These are phyloP conservation scores for Mellilla xanthometata DNA, from an alignment of 2,888 invertebrate genomes.

Conservation along the genomic window DNA sequence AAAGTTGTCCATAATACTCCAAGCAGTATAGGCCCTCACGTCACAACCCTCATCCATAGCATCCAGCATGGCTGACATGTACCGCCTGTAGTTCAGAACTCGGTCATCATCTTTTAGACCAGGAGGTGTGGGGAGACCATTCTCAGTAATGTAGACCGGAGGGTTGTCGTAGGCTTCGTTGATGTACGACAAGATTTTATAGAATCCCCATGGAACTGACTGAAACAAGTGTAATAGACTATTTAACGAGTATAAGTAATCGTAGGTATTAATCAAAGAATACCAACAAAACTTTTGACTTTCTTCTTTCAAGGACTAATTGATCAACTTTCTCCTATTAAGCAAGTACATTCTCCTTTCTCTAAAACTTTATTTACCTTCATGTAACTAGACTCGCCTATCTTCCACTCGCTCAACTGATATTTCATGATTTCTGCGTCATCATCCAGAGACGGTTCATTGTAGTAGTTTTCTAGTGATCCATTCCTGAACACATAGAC, in stretches of 20 bases:
- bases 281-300: too few relatives aligned
- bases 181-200: constrained; percentile 74
- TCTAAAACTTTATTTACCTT: constrained; percentile 22
- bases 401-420: constrained; percentile 33
- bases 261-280: too few relatives aligned
- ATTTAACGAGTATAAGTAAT: too few relatives aligned
- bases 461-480: constrained; percentile 28
- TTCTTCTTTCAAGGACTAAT: too few relatives aligned
- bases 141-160: constrained; percentile 80
- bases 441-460: constrained; percentile 38
- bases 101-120: constrained; percentile 64
- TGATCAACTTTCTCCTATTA: too few relatives aligned
- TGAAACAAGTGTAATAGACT: too few relatives aligned
- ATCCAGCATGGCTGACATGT: constrained; percentile 61
- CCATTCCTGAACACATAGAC: constrained; percentile 43
- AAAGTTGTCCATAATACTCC: constrained; percentile 85
- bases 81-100: constrained; percentile 54
- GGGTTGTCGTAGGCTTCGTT: constrained; percentile 73
- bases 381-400: constrained; percentile 30
- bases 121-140: constrained; percentile 57
- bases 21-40: constrained; percentile 76
- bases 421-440: constrained; percentile 33
- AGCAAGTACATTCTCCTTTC: too few relatives aligned
- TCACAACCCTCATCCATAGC: constrained; percentile 70
- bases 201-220: constrained; percentile 77